Base-by-base conservation (phyloP, 37 sponge, comb jelly and placozoan species). In the Ephydatia muelleri region DNA sequence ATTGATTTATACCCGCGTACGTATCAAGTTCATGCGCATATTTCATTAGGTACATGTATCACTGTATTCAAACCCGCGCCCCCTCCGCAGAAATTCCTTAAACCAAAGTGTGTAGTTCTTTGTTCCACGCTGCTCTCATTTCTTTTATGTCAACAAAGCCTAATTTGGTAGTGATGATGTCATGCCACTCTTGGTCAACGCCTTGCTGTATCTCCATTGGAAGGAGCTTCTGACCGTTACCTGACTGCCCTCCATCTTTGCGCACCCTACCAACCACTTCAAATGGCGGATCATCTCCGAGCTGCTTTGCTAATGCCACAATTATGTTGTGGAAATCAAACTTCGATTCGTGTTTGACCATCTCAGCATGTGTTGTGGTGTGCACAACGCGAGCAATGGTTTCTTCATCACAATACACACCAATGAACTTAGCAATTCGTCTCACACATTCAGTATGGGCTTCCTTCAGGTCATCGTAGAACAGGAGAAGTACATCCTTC, bases 401-500 rank as follows among this genome's bases (percentile, higher is more conserved):
- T 19, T 80, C 80, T 80, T 80, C 80, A 66, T 25, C 26, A 30
- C 78, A 77, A 39, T 77, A 2, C 13, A 78, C 25, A 48, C 73
- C 79, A 6, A 86, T 72, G 73, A 86, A 86, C 36, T 79, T 86
- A 57, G 86, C 86, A 79, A 86, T 70, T 32, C 38, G 36, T 26
- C 77, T 65, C 22, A 86, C 79, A 78, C 71, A 31, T 3, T 80
- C 73, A 32, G 73, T 65, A 27, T 47, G 87, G 33, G 79, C 87
- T 67, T 72, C 87, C 75, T 80, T 79, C 65, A 86, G 65, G 81
- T 86, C 80, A 11, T 86, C 87, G 43, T 65, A 86, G 39, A 72
- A 78, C 65, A 86, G 65, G 37, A 79, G 35, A 32, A 86, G 87
- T 12, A 86, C 87, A 86, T 86, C 80, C 11, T 80, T n/a, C n/a